Evolutionary conservation across 2,888 invertebrate species (phyloP), one percentile per base, ranked within the genome.

Genomic region (Papilio elwesi): DNA sequence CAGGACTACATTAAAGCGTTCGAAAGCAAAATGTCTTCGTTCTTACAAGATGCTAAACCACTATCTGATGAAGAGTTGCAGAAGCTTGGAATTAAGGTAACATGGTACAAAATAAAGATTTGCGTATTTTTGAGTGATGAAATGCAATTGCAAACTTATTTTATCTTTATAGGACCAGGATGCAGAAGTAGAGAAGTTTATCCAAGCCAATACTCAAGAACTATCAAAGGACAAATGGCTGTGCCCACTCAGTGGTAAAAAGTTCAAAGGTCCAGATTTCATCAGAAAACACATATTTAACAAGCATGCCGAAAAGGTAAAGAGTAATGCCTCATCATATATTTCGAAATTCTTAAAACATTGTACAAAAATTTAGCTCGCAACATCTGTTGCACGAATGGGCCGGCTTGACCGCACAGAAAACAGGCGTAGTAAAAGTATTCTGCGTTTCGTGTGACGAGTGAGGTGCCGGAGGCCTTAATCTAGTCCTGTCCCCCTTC

Each of bases 231-330:
- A 99, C 87, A 99, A 99, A 83, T 99, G 99, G 99, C 90, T 99
- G 78, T 99, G 99, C 90, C 99, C 99, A 0, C 92, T 99, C 10
- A 99, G 99, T 71, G 99, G 99, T 0, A 99, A 99, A 89, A 99
- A 99, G 88, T 99, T 99, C 92, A 99, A 99, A 88, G 97, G 99
- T 0, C 99, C 99, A 0, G 99, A 99, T 87, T 99, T 99, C 90
- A 99, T 99, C 48, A 96, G 98, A 75, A 99, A 99, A 87, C 99
- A 99, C 87, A 98, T 99, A 77, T 97, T 98, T 85, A 99, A 99
- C 88, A 99, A 99, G 85, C 99, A 99, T 84, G 96, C 91, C 0
- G 99, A 99, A 84, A 99, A 99, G 92, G 97, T 93, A 84, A 78
- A 26, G 4, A 26, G 26, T 2, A 2, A 26, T 26, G 4, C 4